phyloP scores from a whole-genome alignment of 37 sponge, comb jelly and placozoan species.

The Theonella swinhoei region DNA sequence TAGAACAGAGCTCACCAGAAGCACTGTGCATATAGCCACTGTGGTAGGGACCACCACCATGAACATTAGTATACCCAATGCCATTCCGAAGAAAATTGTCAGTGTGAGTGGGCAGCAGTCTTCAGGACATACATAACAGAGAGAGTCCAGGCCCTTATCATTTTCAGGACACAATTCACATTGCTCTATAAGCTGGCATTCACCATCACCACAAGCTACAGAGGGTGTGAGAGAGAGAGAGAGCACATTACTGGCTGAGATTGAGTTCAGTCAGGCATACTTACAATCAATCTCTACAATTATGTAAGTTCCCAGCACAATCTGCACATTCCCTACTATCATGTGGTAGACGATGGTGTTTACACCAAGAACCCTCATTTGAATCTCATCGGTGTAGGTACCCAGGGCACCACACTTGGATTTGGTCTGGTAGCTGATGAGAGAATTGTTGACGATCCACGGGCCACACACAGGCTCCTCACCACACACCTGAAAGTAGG shows the following conservation, averaged over 20 bases:
- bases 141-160: too few relatives aligned
- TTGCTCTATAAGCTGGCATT: too few relatives aligned
- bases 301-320: constrained; percentile 66
- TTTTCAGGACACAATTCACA: too few relatives aligned
- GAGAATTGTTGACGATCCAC: constrained; percentile 72
- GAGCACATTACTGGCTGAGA: too few relatives aligned
- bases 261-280: too few relatives aligned
- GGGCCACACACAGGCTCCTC: constrained; percentile 86
- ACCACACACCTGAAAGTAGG: constrained; percentile 31
- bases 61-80: too few relatives aligned
- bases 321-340: constrained; percentile 70
- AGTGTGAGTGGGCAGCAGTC: constrained; percentile 72
- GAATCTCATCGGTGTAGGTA: constrained; percentile 12
- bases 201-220: constrained; percentile 74
- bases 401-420: constrained; percentile 28
- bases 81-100: too few relatives aligned
- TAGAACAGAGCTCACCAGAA: too few relatives aligned
- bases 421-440: constrained; percentile 78
- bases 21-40: too few relatives aligned
- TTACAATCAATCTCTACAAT: constrained; percentile 8
- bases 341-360: constrained; percentile 83
- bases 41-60: too few relatives aligned
- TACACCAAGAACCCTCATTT: constrained; percentile 18
- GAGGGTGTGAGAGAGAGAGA: neutral
- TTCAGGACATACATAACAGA: constrained; percentile 45